These are phyloP conservation scores for Caenorhabditis sp. DNA, from an alignment of 2,888 invertebrate species.

Conservation along the genomic window DNA sequence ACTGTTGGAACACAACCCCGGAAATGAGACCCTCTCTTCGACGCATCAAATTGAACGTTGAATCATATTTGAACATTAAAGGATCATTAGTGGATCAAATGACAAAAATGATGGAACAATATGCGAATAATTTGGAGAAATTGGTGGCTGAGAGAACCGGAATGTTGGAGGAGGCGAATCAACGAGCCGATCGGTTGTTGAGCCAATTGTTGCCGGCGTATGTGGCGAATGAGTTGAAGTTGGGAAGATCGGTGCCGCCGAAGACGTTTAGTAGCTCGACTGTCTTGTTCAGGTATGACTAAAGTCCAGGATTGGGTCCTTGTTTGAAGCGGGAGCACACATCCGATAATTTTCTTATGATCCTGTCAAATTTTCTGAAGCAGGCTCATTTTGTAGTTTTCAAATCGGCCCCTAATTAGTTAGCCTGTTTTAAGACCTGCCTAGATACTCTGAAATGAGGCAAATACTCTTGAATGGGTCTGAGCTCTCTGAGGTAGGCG, in stretches of 20 bases:
- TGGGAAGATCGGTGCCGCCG: conserved; percentile 67
- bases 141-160: conserved; percentile 69
- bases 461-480: too few relatives aligned
- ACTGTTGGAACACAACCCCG: conserved; percentile 60
- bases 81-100: conserved; percentile 70
- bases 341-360: too few relatives aligned
- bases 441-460: too few relatives aligned
- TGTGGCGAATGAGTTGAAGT: conserved; percentile 66
- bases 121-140: conserved; percentile 70
- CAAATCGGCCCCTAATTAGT: too few relatives aligned
- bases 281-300: conserved; percentile 52
- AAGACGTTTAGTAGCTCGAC: conserved; percentile 64
- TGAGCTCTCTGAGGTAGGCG: too few relatives aligned
- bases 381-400: too few relatives aligned
- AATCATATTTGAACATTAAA: conserved; percentile 63
- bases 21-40: conserved; percentile 62
- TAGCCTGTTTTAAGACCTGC: too few relatives aligned
- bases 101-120: conserved; percentile 65
- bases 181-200: conserved; percentile 63
- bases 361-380: too few relatives aligned
- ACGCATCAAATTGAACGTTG: conserved; percentile 64
- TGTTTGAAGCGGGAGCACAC: too few relatives aligned
- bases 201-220: conserved; percentile 66
- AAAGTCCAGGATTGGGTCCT: too few relatives aligned
- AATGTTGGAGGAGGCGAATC: conserved; percentile 70